These are phyloP conservation scores for Panzeria rudis DNA, from an alignment of 2,888 invertebrate genomes.

Conservation along the genomic window DNA sequence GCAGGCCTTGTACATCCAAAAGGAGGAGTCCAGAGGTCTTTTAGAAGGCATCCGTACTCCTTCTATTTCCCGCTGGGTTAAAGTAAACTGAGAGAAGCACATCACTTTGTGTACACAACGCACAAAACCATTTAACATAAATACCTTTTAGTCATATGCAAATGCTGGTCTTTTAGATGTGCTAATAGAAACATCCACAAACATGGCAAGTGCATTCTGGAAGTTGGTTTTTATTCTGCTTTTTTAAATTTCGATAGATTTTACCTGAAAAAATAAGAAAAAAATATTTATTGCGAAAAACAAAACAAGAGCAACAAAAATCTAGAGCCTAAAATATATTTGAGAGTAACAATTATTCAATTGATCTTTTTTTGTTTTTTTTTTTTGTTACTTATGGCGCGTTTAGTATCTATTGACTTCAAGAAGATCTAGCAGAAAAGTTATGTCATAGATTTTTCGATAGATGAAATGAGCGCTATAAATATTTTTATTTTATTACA, in stretches of 20 bases:
- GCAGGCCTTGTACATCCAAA: too few species aligned
- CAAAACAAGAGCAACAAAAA: not conserved
- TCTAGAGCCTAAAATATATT: not conserved
- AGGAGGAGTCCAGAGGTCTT: too few species aligned
- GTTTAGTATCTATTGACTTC: too few species aligned
- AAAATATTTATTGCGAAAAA: too few species aligned
- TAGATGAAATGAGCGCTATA: too few species aligned
- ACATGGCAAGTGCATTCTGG: constrained; percentile 12
- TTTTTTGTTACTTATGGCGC: too few species aligned
- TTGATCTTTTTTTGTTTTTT: too few species aligned
- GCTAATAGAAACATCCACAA: constrained; percentile 56
- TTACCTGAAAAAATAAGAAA: not conserved
- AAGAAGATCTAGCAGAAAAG: too few species aligned
- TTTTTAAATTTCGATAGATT: not conserved
- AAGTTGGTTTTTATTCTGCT: not conserved
- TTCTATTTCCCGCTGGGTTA: too few species aligned
- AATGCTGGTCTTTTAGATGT: constrained; percentile 54
- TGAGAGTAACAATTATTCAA: not conserved
- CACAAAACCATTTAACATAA: constrained; percentile 53
- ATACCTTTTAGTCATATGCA: constrained; percentile 45
- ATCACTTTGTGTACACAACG: constrained; percentile 40
- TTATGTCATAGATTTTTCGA: too few species aligned
- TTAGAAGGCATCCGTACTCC: too few species aligned
- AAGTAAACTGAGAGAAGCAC: not conserved
- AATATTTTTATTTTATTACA: too few species aligned